Base-by-base conservation (phyloP, 1,140 invertebrate species). In the Subanguina moxae region DNA sequence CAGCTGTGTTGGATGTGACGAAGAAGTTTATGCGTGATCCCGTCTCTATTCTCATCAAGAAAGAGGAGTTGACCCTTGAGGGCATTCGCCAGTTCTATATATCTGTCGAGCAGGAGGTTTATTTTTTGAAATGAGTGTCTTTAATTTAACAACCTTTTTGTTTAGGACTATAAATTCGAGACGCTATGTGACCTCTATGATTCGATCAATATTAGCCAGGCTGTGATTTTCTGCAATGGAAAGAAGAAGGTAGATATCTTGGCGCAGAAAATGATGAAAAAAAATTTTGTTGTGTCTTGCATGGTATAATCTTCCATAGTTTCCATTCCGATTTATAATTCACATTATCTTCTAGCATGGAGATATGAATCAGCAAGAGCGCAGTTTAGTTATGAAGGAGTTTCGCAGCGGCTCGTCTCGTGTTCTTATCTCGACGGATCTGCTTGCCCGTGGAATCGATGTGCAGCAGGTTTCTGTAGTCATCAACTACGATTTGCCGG, bases 151-250 rank as follows among this genome's bases (percentile, higher is more conserved):
- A 8, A 23, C 13, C 27, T 1, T 23, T 64, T 65, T 98, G 87
- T 92, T 56, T 94, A 99, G 62, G 95, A 98, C 85, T 98, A 95
- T 94, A 98, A 98, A 83, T 98, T 98, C 85, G 95, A 98, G 80
- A 99, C 95, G 0, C 85, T 99, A 0, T 97, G 94, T 84, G 95
- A 98, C 86, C 87, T 98, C 82, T 99, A 98, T 82, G 93, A 97
- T 83, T 97, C 94, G 1, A 84, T 98, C 70, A 96, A 93, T 77
- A 98, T 99, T 82, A 97, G 94, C 65, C 95, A 98, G 85, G 94
- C 94, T 78, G 95, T 99, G 46, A 99, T 99, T 78, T 99, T 99
- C 87, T 97, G 94, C 85, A 99, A 99, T 86, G 98, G 94, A 32
- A 89, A 94, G 78, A 92, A 94, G 85, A 98, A 86, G 86, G 88